Conservation (phyloP, 2,797 vertebrate genomes). For the Fistularia commersonii region DNA sequence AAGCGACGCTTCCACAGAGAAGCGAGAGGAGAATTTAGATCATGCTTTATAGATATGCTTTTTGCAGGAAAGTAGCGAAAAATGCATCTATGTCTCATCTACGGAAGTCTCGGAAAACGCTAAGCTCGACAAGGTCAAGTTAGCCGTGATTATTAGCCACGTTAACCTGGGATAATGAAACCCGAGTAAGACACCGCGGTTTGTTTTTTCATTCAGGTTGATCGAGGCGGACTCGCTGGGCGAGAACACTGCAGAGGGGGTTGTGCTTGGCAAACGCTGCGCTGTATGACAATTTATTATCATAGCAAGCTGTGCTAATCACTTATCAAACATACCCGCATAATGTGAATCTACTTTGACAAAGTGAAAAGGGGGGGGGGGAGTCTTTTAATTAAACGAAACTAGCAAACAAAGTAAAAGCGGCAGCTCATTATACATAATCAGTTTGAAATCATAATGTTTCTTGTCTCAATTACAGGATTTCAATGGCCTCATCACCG, state of each 20-base stretch:
- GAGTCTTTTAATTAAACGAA: constrained; percentile 60
- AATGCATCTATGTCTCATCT: background rate
- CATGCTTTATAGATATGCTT: constrained; percentile 53
- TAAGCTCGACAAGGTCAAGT: constrained; percentile 12
- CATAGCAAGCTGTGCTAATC: constrained; percentile 49
- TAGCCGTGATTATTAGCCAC: background rate
- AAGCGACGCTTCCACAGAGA: constrained; percentile 60
- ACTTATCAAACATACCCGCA: constrained; percentile 47
- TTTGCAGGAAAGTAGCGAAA: background rate
- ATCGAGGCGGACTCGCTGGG: too few relatives aligned
- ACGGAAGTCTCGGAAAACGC: constrained; percentile 13
- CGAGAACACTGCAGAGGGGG: too few relatives aligned
- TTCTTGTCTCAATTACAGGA: constrained; percentile 67
- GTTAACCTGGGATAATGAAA: too few relatives aligned
- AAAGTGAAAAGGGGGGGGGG: too few relatives aligned
- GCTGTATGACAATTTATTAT: constrained; percentile 54
- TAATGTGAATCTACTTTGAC: constrained; percentile 40
- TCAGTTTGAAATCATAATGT: constrained; percentile 64
- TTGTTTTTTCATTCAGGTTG: too few relatives aligned
- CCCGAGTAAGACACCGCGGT: too few relatives aligned
- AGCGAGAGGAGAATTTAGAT: constrained; percentile 45
- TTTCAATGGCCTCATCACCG: constrained; percentile 49
- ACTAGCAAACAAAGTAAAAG: constrained; percentile 62
- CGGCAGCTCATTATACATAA: constrained; percentile 64
- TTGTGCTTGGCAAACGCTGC: constrained; percentile 18